phyloP scores from a whole-genome alignment of 1,140 invertebrate species.

The Ptiloglossa arizonensis region DNA sequence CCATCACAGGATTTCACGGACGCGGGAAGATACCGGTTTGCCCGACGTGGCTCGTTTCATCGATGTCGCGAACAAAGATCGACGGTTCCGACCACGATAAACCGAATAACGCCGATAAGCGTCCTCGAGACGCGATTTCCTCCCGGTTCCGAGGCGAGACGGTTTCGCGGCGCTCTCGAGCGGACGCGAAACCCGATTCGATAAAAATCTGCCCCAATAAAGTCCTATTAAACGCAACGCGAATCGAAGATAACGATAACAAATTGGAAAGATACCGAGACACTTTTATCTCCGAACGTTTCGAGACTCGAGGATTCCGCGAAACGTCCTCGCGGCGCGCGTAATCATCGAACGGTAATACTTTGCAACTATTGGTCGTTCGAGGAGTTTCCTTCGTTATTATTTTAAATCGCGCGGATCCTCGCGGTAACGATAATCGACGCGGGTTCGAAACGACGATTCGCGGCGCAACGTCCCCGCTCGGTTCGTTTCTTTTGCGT shows the following conservation, averaged over 20 bases:
- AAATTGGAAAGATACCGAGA: constrained; percentile 24
- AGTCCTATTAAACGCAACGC: constrained; percentile 40
- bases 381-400: background rate
- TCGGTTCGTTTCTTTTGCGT: too few species aligned
- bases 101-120: constrained; percentile 48
- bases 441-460: too few species aligned
- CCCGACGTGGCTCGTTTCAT: constrained; percentile 6
- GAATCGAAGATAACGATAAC: constrained; percentile 30
- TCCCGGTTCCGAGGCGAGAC: background rate
- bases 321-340: background rate
- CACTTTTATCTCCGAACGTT: constrained; percentile 12
- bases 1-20: background rate
- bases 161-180: constrained; percentile 17
- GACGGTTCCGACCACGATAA: constrained; percentile 54
- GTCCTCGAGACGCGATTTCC: constrained; percentile 10
- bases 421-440: too few species aligned
- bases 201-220: constrained; percentile 36
- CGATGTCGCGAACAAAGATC: constrained; percentile 54
- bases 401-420: background rate
- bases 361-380: background rate
- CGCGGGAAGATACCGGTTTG: constrained; percentile 56
- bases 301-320: constrained; percentile 5
- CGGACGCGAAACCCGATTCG: background rate
- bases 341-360: background rate
- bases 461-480: too few species aligned